These are phyloP conservation scores for Ictalurus punctatus DNA, from an alignment of 2,113 vertebrate genomes.

Conservation along the genomic window DNA sequence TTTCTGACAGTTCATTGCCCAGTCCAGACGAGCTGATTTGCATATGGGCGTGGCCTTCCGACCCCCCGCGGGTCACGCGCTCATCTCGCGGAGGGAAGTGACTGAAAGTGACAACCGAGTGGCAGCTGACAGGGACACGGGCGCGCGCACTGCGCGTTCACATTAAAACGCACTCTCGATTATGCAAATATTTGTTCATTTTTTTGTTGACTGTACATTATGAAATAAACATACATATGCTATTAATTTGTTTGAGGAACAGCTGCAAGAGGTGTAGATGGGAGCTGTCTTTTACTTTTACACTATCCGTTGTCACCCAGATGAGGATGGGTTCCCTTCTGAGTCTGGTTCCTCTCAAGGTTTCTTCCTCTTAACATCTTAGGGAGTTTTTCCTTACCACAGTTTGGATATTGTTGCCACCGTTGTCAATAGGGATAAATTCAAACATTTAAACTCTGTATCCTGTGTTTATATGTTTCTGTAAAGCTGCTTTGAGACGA, in stretches of 20 bases:
- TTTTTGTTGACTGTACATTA: conserved; percentile 57
- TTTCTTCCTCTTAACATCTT: too few relatives aligned
- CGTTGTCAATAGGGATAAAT: too few relatives aligned
- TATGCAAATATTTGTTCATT: conserved; percentile 83
- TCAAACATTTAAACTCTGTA: too few relatives aligned
- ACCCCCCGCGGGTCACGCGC: conserved; percentile 74
- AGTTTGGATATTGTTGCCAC: too few relatives aligned
- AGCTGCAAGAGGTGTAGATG: background rate
- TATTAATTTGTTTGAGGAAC: background rate
- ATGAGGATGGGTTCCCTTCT: too few relatives aligned
- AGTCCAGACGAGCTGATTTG: conserved; percentile 85
- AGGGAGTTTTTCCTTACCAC: too few relatives aligned
- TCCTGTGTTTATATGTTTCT: too few relatives aligned
- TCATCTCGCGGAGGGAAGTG: conserved; percentile 81
- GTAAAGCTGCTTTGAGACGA: too few relatives aligned
- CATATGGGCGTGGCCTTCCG: conserved; percentile 79
- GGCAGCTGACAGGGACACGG: conserved; percentile 57
- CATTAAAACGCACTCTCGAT: conserved; percentile 75
- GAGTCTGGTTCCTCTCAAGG: too few relatives aligned
- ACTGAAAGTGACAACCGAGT: conserved; percentile 87
- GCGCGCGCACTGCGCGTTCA: conserved; percentile 14
- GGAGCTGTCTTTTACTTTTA: background rate
- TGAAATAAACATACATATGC: background rate
- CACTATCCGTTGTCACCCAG: too few relatives aligned
- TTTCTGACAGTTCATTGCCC: conserved; percentile 85